A percentile compares a stretch with the other conserved stretches of the same genome.
Conservation (phyloP, 2,888 invertebrate genomes). For the Nyleta sp. region DNA sequence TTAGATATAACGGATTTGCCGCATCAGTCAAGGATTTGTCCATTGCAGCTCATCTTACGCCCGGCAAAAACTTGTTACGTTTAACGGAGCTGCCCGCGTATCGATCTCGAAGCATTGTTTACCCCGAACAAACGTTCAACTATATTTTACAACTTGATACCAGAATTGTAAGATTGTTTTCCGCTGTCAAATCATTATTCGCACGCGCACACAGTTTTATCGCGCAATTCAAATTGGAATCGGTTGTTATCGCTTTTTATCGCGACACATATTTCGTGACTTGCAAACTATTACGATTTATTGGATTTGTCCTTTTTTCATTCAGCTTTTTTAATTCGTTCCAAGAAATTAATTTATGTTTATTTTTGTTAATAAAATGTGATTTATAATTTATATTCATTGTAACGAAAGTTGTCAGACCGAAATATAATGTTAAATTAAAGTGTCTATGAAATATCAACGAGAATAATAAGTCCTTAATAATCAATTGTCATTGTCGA, state of each 20-base stretch:
- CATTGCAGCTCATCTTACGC: conserved; percentile 17
- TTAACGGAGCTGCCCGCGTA: conserved; percentile 23
- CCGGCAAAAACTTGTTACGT: conserved; percentile 41
- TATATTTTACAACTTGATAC: conserved; percentile 35
- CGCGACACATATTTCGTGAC: neutral
- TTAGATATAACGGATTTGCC: conserved; percentile 16
- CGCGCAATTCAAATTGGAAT: neutral
- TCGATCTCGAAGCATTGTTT: conserved; percentile 46
- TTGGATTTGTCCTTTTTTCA: neutral
- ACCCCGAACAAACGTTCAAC: conserved; percentile 33
- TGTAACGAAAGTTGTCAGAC: too few species aligned
- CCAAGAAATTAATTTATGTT: too few species aligned
- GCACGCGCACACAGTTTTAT: neutral
- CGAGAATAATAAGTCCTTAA: conserved; percentile 1
- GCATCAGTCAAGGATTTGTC: conserved; percentile 33
- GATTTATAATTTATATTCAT: too few species aligned
- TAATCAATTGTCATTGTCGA: neutral
- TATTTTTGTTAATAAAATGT: too few species aligned
- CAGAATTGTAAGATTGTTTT: conserved; percentile 11
- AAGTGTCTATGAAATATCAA: conserved; percentile 4
- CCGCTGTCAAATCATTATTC: conserved; percentile 9
- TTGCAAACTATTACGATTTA: conserved; percentile 1
- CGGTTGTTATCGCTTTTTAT: neutral
- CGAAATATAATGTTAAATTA: neutral
- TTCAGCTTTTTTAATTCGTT: too few species aligned